Base-by-base conservation (phyloP, 2,797 vertebrate species). In the Coluber constrictor region DNA sequence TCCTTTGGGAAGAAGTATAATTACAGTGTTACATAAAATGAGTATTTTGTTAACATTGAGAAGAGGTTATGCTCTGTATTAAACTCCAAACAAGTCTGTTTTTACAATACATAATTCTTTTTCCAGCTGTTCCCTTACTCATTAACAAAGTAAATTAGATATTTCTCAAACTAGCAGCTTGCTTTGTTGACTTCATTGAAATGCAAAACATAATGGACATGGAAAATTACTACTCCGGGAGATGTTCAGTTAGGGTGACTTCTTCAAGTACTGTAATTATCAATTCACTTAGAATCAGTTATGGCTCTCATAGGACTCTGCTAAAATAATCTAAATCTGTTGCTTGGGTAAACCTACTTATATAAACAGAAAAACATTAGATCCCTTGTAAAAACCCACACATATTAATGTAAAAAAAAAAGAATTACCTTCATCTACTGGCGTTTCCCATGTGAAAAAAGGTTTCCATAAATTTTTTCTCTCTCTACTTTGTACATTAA, bases 71-170 rank as follows among this genome's bases (percentile, higher is more conserved):
- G 70, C 93, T 97, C 96, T 95, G 70, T 70, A 87, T 63, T 95
- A 88, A 89, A 88, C 90, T 92, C 95, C 94, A 88, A 92, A 92
- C 55, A 95, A 96, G 63, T 91, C 92, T 89, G 70, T 95, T 93
- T 95, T 97, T 96, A 96, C 89, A 95, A 95, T 96, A 95, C 90
- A 94, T 93, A 79, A 93, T 93, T 95, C 63, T 93, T 95, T 96
- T 96, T 95, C 92, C 94, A 96, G 86, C 95, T 96, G 92, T 57
- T 90, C 29, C 74, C 93, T 90, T 95, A 92, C 4, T 56, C 93
- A 63, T 95, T 97, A 96, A 92, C 90, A 94, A 96, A 94, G 63
- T 94, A 95, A 94, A 95, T 91, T 60, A 93, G 94, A 86, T 95
- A 94, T 92, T 95, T 96, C 93, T 96, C 93, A 93, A 93, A 94